phyloP scores from a whole-genome alignment of 2,888 invertebrate species.

The Blomia tropicalis region DNA sequence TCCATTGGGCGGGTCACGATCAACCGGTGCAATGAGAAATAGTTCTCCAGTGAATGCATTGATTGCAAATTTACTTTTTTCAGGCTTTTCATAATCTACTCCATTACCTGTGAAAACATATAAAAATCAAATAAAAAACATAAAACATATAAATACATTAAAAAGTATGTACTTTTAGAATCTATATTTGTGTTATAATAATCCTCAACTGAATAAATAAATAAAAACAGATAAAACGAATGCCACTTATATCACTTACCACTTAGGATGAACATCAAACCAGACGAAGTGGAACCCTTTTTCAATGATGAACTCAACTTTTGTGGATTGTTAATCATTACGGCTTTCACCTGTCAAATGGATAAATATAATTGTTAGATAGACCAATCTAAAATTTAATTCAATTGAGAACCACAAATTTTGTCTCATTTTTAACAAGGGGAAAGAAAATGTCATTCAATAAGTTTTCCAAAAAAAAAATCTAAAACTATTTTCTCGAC shows the following conservation, averaged over 20 bases:
- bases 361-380: not conserved
- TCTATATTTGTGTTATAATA: not conserved
- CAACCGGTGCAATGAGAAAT: conserved; percentile 8
- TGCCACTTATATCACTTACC: not conserved
- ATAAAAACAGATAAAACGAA: not conserved
- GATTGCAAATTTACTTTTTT: conserved; percentile 17
- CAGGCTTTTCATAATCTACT: conserved; percentile 15
- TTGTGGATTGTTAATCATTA: not conserved
- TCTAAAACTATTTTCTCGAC: too few species aligned
- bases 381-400: not conserved
- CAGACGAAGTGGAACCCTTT: not conserved
- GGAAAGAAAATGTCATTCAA: too few species aligned
- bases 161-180: not conserved
- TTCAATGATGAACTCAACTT: not conserved
- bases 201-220: too few species aligned
- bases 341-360: conserved; percentile 7
- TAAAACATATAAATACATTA: not conserved
- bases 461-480: too few species aligned
- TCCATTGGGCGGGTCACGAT: conserved; percentile 19
- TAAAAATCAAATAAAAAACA: not conserved
- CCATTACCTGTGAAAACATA: conserved; percentile 17
- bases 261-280: conserved; percentile 14
- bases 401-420: not conserved
- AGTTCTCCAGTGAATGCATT: conserved; percentile 20
- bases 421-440: too few species aligned